These are phyloP conservation scores for Hypercompe scribonia DNA, from an alignment of 2,888 invertebrate genomes.

Conservation along the genomic window DNA sequence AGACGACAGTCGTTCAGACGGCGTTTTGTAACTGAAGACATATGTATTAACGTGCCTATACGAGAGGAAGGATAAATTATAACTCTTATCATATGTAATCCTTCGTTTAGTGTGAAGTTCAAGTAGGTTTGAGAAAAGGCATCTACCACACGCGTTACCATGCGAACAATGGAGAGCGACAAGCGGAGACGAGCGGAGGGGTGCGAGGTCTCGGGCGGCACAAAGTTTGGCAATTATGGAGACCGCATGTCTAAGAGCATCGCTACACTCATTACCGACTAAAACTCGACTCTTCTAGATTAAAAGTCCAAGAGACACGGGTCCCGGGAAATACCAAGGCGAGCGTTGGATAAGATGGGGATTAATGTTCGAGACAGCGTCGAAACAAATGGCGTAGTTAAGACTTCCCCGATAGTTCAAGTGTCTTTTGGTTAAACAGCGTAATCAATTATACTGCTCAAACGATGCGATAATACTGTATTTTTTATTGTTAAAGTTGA, in stretches of 20 bases:
- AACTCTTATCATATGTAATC: slow-evolving; percentile 47
- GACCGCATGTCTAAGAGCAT: slow-evolving; percentile 85
- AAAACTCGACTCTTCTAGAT: slow-evolving; percentile 82
- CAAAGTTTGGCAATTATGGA: slow-evolving; percentile 86
- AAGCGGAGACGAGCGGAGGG: slow-evolving; percentile 77
- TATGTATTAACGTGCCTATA: slow-evolving; percentile 1
- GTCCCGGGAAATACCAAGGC: slow-evolving; percentile 60
- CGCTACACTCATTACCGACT: slow-evolving; percentile 84
- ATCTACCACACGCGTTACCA: slow-evolving; percentile 76
- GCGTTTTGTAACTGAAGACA: slow-evolving; percentile 1
- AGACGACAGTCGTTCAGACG: neutral
- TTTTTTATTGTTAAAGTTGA: slow-evolving; percentile 18
- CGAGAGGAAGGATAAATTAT: slow-evolving; percentile 42
- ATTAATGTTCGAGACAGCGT: slow-evolving; percentile 61
- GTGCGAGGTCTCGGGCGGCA: slow-evolving; percentile 70
- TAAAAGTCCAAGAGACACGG: slow-evolving; percentile 79
- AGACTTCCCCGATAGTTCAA: slow-evolving; percentile 60
- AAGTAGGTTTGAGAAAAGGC: slow-evolving; percentile 65
- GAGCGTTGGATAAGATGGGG: slow-evolving; percentile 59
- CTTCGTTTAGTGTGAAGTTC: slow-evolving; percentile 58
- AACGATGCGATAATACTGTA: slow-evolving; percentile 25
- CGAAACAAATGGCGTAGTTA: slow-evolving; percentile 63
- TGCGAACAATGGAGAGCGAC: slow-evolving; percentile 82
- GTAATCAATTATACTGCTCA: slow-evolving; percentile 49
- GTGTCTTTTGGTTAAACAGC: slow-evolving; percentile 54